Percentiles rank a stretch among this genome's conserved stretches.
phyloP scores from a whole-genome alignment of 2,888 invertebrate genomes.

The Pocota personata region DNA sequence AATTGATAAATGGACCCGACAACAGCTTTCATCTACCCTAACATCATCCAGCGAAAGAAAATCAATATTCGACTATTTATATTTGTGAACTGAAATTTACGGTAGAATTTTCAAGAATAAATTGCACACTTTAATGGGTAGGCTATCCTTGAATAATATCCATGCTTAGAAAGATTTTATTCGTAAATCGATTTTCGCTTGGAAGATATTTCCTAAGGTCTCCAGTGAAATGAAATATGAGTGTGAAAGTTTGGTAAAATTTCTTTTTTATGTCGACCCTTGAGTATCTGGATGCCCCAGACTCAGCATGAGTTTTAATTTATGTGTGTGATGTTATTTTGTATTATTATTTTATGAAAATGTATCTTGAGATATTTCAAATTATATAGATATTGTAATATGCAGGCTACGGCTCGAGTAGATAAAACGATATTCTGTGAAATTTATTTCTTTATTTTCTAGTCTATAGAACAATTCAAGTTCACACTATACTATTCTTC shows the following conservation, averaged over 20 bases:
- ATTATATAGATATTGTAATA: no score
- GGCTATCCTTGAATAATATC: slow-evolving; percentile 10
- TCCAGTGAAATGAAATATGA: slow-evolving; percentile 37
- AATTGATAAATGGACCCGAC: slow-evolving; percentile 53
- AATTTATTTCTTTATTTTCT: no score
- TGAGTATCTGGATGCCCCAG: neutral
- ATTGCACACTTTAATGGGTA: slow-evolving; percentile 48
- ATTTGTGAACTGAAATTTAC: slow-evolving; percentile 18
- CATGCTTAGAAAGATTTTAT: neutral
- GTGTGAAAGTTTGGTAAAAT: slow-evolving; percentile 26
- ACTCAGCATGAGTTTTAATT: neutral
- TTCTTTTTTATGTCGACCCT: neutral
- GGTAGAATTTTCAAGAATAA: slow-evolving; percentile 48
- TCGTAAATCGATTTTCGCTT: slow-evolving; percentile 51
- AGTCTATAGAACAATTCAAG: no score
- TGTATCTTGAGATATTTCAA: neutral
- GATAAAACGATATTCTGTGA: no score
- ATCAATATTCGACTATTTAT: slow-evolving; percentile 50
- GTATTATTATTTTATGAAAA: neutral
- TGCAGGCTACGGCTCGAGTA: no score
- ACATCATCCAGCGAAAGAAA: slow-evolving; percentile 19
- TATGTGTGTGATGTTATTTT: neutral
- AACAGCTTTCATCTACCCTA: neutral
- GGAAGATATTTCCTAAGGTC: slow-evolving; percentile 16
- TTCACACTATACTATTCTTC: no score